These are phyloP conservation scores for Chalcis sispes DNA, from an alignment of 2,888 invertebrate species.

Conservation along the genomic window DNA sequence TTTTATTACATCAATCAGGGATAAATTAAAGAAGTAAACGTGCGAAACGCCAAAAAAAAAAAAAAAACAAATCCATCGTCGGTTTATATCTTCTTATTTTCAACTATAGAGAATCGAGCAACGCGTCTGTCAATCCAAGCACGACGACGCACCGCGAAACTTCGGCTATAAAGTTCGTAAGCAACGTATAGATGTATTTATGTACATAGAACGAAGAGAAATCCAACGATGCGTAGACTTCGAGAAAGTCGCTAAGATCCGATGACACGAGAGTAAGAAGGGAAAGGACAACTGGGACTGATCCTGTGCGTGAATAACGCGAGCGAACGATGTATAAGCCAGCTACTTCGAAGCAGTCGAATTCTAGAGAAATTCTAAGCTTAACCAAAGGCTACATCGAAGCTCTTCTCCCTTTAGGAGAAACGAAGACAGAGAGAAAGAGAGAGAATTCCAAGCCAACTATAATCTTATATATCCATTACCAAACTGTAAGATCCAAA, in stretches of 20 bases:
- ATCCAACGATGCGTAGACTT: neutral
- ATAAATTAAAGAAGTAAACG: too few relatives aligned
- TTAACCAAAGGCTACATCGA: slow-evolving; percentile 25
- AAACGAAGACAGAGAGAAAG: neutral
- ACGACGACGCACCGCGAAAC: neutral
- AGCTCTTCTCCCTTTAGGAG: neutral
- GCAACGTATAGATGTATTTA: too few relatives aligned
- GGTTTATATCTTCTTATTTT: too few relatives aligned
- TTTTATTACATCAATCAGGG: too few relatives aligned
- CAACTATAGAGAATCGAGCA: too few relatives aligned
- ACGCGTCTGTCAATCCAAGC: too few relatives aligned
- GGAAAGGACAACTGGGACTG: neutral
- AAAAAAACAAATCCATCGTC: neutral
- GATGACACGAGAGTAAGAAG: neutral
- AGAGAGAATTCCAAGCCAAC: slow-evolving; percentile 41
- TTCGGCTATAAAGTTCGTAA: neutral
- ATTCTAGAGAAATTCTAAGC: slow-evolving; percentile 44
- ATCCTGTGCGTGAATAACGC: slow-evolving; percentile 22
- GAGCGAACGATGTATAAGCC: slow-evolving; percentile 16
- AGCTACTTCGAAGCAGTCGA: slow-evolving; percentile 22
- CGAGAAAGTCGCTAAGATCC: slow-evolving; percentile 3
- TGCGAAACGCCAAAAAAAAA: too few relatives aligned
- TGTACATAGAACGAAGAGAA: too few relatives aligned
- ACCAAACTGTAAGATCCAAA: slow-evolving; percentile 48
- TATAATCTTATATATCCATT: slow-evolving; percentile 52